phyloP scores from a whole-genome alignment of 2,797 vertebrate species.

The Eulemur albifrons region DNA sequence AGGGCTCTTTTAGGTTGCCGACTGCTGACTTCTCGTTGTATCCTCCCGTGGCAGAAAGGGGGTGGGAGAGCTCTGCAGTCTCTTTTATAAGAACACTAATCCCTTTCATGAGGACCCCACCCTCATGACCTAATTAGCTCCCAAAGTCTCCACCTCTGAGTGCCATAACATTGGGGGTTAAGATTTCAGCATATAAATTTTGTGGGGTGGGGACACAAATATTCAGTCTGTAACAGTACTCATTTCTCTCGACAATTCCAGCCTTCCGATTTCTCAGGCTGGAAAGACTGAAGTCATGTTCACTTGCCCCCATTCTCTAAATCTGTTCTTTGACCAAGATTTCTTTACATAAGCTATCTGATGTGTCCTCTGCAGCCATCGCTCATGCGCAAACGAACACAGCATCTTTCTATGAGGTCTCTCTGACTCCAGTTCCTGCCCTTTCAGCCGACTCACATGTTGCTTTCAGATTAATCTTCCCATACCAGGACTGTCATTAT shows the following conservation, averaged over 20 bases:
- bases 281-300: not conserved
- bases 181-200: not conserved
- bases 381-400: not conserved
- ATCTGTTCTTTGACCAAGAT: not conserved
- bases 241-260: not conserved
- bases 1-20: not conserved
- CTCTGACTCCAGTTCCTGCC: not conserved
- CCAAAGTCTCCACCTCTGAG: not conserved
- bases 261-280: not conserved
- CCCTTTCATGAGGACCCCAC: not conserved
- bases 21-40: not conserved
- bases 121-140: not conserved
- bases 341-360: not conserved
- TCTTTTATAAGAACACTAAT: not conserved
- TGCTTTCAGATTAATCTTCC: not conserved
- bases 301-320: not conserved
- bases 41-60: not conserved
- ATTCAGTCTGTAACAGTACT: not conserved
- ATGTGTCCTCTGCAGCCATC: not conserved
- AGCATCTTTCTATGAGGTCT: not conserved
- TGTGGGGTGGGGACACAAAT: not conserved
- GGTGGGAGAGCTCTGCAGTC: not conserved
- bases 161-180: not conserved
- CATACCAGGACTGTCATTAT: not conserved
- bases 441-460: not conserved